Percentiles rank a stretch among this genome's conserved stretches.
These are phyloP conservation scores for Atethmia centrago DNA, from an alignment of 2,888 invertebrate species.

Conservation along the genomic window DNA sequence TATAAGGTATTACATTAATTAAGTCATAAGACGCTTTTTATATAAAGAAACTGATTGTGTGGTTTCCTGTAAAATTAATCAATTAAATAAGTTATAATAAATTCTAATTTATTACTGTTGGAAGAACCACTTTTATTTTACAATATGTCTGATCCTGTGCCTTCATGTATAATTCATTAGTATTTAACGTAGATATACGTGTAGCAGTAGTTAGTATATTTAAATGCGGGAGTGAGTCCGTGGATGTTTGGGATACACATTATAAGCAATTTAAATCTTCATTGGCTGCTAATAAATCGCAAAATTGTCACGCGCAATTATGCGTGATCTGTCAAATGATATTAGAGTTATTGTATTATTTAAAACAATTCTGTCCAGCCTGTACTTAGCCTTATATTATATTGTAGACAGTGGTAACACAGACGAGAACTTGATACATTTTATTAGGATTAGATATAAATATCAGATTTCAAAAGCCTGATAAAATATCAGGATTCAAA, in stretches of 20 bases:
- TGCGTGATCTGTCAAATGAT: neutral
- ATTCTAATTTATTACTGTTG: no score
- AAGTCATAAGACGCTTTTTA: no score
- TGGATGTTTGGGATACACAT: neutral
- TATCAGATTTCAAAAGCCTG: no score
- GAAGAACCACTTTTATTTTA: no score
- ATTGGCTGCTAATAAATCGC: neutral
- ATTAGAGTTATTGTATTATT: neutral
- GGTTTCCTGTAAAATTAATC: no score
- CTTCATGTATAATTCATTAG: neutral
- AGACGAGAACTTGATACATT: constrained; percentile 17
- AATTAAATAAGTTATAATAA: no score
- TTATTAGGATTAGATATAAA: constrained; percentile 20
- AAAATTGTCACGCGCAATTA: neutral
- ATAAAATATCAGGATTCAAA: no score
- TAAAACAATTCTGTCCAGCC: neutral
- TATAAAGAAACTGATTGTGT: no score
- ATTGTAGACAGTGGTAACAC: neutral
- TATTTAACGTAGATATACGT: neutral
- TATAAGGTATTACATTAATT: no score
- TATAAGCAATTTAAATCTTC: neutral
- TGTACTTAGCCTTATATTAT: constrained; percentile 5
- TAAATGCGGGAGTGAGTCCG: neutral
- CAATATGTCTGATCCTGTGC: no score
- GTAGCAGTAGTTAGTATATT: neutral